phyloP scores from a whole-genome alignment of 2,888 invertebrate species.

The Macrophya alboannulata region DNA sequence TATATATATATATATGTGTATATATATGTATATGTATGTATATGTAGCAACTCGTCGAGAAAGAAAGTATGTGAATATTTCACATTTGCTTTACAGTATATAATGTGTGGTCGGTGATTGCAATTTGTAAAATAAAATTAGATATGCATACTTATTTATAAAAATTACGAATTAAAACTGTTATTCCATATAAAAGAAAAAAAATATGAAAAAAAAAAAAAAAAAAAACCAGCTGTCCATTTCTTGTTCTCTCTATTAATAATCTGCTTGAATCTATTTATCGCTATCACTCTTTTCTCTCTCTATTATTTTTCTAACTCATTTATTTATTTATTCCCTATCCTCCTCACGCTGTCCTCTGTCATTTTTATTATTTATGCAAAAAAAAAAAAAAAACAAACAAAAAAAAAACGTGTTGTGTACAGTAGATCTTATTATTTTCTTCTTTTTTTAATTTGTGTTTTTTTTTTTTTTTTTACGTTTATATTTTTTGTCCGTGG shows the following conservation, averaged over 20 bases:
- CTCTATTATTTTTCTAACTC: not conserved
- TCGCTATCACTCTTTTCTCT: not conserved
- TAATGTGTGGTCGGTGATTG: constrained; percentile 60
- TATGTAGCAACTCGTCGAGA: constrained; percentile 45
- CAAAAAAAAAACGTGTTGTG: not conserved
- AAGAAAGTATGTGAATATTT: constrained; percentile 54
- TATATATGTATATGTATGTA: too few relatives aligned
- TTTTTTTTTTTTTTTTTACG: not conserved
- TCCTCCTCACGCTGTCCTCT: not conserved
- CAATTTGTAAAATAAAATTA: constrained; percentile 75
- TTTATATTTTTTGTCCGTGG: constrained; percentile 5
- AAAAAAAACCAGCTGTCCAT: constrained; percentile 53
- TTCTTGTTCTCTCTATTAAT: constrained; percentile 27
- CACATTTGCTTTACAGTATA: constrained; percentile 38
- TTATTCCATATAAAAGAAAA: constrained; percentile 71
- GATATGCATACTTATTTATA: constrained; percentile 76
- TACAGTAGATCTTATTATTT: constrained; percentile 40
- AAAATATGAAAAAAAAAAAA: constrained; percentile 57
- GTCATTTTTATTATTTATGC: constrained; percentile 4
- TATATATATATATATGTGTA: too few relatives aligned
- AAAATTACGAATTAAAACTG: constrained; percentile 75
- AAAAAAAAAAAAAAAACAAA: too few relatives aligned
- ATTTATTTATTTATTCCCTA: constrained; percentile 19
- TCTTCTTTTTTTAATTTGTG: not conserved
- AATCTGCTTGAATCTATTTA: constrained; percentile 6